These are phyloP conservation scores for Campaea margaritaria DNA, from an alignment of 2,888 invertebrate species.

Conservation along the genomic window DNA sequence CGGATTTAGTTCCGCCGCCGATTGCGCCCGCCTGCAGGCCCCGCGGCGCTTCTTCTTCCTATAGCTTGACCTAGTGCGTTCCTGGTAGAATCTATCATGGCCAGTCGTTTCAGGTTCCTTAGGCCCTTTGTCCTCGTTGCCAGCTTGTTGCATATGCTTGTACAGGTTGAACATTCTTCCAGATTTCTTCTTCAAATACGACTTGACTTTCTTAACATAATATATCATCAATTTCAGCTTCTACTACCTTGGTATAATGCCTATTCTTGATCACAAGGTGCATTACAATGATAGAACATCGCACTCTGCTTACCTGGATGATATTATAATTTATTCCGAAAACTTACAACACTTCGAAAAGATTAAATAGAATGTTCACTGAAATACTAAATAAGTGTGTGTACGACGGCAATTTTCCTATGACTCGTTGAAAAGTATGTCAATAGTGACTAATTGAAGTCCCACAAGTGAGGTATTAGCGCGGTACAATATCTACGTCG, in stretches of 20 bases:
- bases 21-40: constrained; percentile 88
- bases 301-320: constrained; percentile 3
- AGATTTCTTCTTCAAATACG: constrained; percentile 49
- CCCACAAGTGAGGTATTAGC: constrained; percentile 68
- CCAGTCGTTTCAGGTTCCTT: constrained; percentile 88
- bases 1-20: constrained; percentile 88
- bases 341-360: not conserved
- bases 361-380: constrained; percentile 16
- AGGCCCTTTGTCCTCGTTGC: constrained; percentile 81
- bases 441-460: constrained; percentile 77
- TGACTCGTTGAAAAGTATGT: constrained; percentile 65
- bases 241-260: not conserved
- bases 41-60: constrained; percentile 84
- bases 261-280: not conserved
- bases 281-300: not conserved
- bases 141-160: constrained; percentile 87
- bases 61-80: constrained; percentile 82
- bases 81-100: constrained; percentile 92
- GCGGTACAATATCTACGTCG: constrained; percentile 42
- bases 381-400: constrained; percentile 41
- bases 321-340: not conserved
- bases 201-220: constrained; percentile 52
- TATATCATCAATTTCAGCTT: constrained; percentile 55
- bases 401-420: constrained; percentile 47
- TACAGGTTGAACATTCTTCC: constrained; percentile 91